Evolutionary conservation across 2,797 vertebrate genomes (phyloP).

Genomic region (Thunnus albacares): DNA sequence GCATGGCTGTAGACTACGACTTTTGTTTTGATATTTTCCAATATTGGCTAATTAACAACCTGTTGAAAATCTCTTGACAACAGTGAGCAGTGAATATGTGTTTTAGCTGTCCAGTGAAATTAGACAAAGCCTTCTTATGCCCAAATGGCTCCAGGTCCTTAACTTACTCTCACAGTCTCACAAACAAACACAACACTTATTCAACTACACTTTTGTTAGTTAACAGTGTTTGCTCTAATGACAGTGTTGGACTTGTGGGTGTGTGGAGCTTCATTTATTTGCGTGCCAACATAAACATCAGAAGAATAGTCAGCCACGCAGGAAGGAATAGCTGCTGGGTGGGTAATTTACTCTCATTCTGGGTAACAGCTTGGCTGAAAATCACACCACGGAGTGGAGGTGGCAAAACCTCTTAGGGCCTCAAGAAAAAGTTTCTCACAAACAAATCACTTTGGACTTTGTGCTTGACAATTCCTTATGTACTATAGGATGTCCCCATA

Average conservation of each 20-base stretch:
- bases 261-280: slow-evolving; percentile 65
- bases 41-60: neutral
- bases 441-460: slow-evolving; percentile 55
- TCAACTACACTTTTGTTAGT: slow-evolving; percentile 52
- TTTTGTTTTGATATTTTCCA: too few species aligned
- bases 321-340: slow-evolving; percentile 49
- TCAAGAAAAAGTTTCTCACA: slow-evolving; percentile 61
- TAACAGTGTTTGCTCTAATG: slow-evolving; percentile 67
- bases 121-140: slow-evolving; percentile 30
- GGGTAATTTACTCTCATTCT: slow-evolving; percentile 72
- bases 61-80: slow-evolving; percentile 15
- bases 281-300: slow-evolving; percentile 68
- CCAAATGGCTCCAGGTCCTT: slow-evolving; percentile 48
- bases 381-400: slow-evolving; percentile 51
- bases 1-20: too few species aligned
- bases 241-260: slow-evolving; percentile 70
- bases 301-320: slow-evolving; percentile 34
- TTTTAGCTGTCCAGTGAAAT: slow-evolving; percentile 32
- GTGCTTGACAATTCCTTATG: slow-evolving; percentile 28
- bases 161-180: slow-evolving; percentile 46
- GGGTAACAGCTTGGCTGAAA: slow-evolving; percentile 69
- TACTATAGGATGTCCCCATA: slow-evolving; percentile 13
- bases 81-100: slow-evolving; percentile 1
- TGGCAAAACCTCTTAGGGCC: slow-evolving; percentile 65
- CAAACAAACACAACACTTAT: slow-evolving; percentile 38